Conservation (phyloP, 2,113 vertebrate species). For the Toxostoma redivivum region DNA sequence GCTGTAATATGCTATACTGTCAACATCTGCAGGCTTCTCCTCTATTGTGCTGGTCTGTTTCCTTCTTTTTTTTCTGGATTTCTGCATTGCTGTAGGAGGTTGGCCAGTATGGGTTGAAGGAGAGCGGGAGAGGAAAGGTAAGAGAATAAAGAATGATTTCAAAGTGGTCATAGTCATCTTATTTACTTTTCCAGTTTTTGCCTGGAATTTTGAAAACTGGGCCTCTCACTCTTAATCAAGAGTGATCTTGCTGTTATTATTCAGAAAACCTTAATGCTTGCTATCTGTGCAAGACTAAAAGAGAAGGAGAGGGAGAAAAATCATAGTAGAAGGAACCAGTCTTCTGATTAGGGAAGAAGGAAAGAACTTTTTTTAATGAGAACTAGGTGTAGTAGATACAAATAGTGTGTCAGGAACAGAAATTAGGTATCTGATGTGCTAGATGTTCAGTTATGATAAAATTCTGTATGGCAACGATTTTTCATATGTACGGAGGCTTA, state of each 20-base stretch:
- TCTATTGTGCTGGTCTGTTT: constrained; percentile 74
- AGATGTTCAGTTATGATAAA: background rate
- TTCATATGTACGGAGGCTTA: background rate
- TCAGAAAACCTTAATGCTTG: background rate
- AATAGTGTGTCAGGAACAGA: background rate
- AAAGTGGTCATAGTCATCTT: background rate
- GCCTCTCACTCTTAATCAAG: background rate
- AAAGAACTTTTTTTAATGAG: background rate
- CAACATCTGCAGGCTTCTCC: constrained; percentile 66
- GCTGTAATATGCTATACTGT: constrained; percentile 63
- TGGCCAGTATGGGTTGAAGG: constrained; percentile 77
- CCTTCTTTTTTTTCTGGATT: constrained; percentile 76
- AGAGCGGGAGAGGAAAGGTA: constrained; percentile 77
- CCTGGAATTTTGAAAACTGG: constrained; percentile 12
- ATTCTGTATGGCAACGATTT: background rate
- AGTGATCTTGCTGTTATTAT: background rate
- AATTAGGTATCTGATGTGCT: background rate
- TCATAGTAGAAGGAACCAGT: background rate
- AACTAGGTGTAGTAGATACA: background rate
- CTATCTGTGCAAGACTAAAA: background rate
- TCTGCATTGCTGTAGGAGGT: constrained; percentile 75
- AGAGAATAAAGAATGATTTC: constrained; percentile 65
- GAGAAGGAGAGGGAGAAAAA: background rate
- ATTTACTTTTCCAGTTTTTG: constrained; percentile 7
- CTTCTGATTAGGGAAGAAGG: background rate